These are phyloP conservation scores for Acomys russatus DNA, from an alignment of 2,797 vertebrate genomes.

Conservation along the genomic window DNA sequence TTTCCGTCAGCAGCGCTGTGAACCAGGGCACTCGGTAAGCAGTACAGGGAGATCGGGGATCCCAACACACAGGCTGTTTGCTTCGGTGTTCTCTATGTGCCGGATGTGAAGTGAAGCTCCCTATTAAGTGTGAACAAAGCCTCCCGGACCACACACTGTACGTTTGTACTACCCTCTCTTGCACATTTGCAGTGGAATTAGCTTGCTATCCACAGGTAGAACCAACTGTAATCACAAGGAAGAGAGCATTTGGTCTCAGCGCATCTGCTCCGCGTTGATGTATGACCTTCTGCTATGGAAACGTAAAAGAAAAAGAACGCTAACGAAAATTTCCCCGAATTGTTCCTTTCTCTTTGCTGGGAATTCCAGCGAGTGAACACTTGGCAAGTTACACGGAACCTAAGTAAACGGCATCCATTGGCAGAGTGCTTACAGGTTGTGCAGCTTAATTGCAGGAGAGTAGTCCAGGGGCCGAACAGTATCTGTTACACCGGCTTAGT, in stretches of 20 bases:
- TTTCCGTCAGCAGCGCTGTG: constrained; percentile 86
- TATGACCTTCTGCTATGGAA: constrained; percentile 77
- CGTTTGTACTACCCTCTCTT: constrained; percentile 86
- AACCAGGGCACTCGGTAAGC: constrained; percentile 84
- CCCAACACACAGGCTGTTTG: constrained; percentile 80
- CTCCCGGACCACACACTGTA: constrained; percentile 86
- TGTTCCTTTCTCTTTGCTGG: constrained; percentile 84
- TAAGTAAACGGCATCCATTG: constrained; percentile 81
- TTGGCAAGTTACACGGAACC: constrained; percentile 77
- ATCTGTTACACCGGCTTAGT: constrained; percentile 82
- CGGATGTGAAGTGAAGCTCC: constrained; percentile 87
- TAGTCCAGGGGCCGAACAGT: constrained; percentile 82
- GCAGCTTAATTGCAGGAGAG: constrained; percentile 83
- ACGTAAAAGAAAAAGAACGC: constrained; percentile 87
- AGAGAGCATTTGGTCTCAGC: constrained; percentile 89
- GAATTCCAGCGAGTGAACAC: constrained; percentile 78
- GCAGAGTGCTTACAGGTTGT: constrained; percentile 81
- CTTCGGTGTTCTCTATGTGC: constrained; percentile 83
- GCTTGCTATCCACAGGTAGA: constrained; percentile 89
- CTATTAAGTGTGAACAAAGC: constrained; percentile 86
- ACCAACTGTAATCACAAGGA: constrained; percentile 88
- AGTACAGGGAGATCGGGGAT: constrained; percentile 72
- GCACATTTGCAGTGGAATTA: constrained; percentile 86
- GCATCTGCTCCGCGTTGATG: constrained; percentile 87
- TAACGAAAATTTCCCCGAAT: constrained; percentile 83